Percentiles rank a stretch among this genome's conserved stretches.
Conservation (phyloP, 1,140 invertebrate species). For the Neelides sp. region DNA sequence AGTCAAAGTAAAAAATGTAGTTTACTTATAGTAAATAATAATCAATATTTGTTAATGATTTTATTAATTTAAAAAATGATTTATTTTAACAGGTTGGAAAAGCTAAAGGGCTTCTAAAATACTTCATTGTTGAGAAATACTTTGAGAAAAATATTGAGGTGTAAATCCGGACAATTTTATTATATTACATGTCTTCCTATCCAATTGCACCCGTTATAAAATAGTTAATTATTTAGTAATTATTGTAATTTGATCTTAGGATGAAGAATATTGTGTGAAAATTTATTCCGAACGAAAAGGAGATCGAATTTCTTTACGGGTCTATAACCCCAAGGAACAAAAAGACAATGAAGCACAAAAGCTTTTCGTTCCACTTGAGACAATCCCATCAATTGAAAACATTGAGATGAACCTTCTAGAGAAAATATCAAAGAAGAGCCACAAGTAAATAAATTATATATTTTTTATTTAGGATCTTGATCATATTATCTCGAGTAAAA, state of each 20-base stretch:
- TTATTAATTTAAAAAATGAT: too few relatives aligned
- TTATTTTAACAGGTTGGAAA: slow-evolving; percentile 56
- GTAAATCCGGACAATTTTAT: too few relatives aligned
- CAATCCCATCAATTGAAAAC: slow-evolving; percentile 43
- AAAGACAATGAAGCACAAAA: slow-evolving; percentile 85
- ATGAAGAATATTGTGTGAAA: slow-evolving; percentile 93
- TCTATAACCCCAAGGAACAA: slow-evolving; percentile 93
- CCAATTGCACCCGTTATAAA: too few relatives aligned
- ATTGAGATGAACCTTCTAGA: slow-evolving; percentile 51
- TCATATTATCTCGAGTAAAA: too few relatives aligned
- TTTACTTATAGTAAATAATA: too few relatives aligned
- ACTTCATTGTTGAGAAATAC: slow-evolving; percentile 96
- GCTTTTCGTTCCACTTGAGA: slow-evolving; percentile 60
- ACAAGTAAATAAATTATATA: slow-evolving; percentile 43
- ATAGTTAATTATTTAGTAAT: too few relatives aligned
- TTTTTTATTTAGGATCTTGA: too few relatives aligned
- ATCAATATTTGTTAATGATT: too few relatives aligned
- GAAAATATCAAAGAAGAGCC: slow-evolving; percentile 50
- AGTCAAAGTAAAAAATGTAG: too few relatives aligned
- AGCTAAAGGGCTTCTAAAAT: slow-evolving; percentile 73
- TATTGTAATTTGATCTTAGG: slow-evolving; percentile 41
- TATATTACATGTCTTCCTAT: slow-evolving; percentile 1
- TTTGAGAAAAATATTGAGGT: slow-evolving; percentile 71
- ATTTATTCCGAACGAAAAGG: slow-evolving; percentile 86
- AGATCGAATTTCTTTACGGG: too few relatives aligned